Conservation (phyloP, 2,888 invertebrate species). For the Orthosia gracilis region DNA sequence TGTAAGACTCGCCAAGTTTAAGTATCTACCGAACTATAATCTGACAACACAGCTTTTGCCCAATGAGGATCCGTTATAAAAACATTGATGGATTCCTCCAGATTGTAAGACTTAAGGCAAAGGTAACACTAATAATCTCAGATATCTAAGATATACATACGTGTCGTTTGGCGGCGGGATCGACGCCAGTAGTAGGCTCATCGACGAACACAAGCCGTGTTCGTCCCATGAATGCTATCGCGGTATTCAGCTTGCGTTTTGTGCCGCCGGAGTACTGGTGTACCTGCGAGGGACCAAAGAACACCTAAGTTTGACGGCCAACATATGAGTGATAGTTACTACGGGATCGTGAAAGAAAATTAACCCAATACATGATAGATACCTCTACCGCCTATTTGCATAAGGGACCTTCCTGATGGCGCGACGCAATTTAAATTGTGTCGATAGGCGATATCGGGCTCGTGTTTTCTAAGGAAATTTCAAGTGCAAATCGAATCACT, state of each 20-base stretch:
- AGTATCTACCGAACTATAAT: not conserved
- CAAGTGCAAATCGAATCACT: no score
- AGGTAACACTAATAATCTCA: not conserved
- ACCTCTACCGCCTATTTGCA: no score
- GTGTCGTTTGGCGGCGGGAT: slow-evolving; percentile 94
- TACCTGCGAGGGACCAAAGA: slow-evolving; percentile 77
- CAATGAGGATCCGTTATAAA: not conserved
- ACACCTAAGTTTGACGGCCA: not conserved
- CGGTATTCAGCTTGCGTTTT: slow-evolving; percentile 94
- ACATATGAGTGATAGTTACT: no score
- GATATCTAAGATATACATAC: slow-evolving; percentile 63
- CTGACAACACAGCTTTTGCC: not conserved
- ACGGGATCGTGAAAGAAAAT: no score
- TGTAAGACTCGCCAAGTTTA: not conserved
- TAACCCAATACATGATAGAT: no score
- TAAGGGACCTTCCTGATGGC: no score
- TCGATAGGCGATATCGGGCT: no score
- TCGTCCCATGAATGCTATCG: slow-evolving; percentile 93
- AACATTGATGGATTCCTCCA: not conserved
- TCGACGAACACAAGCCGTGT: slow-evolving; percentile 94
- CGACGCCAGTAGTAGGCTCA: slow-evolving; percentile 94
- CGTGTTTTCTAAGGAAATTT: no score
- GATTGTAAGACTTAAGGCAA: not conserved
- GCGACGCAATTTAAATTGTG: no score
- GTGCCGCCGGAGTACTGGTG: slow-evolving; percentile 93